A percentile compares a stretch with the other conserved stretches of the same genome.
Conservation (phyloP, 2,113 vertebrate species). For the Gallinago media region DNA sequence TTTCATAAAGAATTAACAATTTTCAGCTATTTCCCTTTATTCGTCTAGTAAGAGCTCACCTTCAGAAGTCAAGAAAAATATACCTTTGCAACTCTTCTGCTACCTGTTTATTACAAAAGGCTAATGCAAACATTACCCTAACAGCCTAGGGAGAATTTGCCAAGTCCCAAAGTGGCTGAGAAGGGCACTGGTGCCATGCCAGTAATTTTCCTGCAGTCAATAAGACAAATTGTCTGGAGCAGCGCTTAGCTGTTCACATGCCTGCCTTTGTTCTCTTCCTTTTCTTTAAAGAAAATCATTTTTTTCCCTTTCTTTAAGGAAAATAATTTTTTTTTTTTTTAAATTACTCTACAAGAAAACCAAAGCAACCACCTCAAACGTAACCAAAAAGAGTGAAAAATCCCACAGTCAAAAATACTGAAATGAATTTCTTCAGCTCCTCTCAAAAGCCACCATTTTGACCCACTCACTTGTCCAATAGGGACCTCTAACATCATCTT, state of each 20-base stretch:
- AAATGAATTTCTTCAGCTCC: background rate
- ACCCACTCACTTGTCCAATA: background rate
- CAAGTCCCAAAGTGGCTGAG: constrained; percentile 7
- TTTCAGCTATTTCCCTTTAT: background rate
- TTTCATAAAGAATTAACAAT: background rate
- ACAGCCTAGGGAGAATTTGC: background rate
- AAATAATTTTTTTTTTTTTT: too few relatives aligned
- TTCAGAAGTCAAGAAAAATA: background rate
- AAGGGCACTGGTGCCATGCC: background rate
- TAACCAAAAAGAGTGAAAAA: background rate
- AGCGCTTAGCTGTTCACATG: background rate
- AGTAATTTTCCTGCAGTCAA: background rate
- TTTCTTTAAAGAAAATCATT: background rate
- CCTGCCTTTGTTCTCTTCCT: background rate
- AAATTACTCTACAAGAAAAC: background rate
- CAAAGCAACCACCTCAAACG: background rate
- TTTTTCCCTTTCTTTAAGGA: background rate
- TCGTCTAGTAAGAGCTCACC: background rate
- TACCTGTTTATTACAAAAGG: background rate
- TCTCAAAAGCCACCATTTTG: background rate
- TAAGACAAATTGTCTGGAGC: constrained; percentile 4
- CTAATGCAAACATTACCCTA: constrained; percentile 20
- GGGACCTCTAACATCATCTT: background rate
- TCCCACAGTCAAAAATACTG: background rate
- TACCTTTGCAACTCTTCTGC: background rate